Evolutionary conservation across 2,888 invertebrate genomes (phyloP).

Genomic region (Amphipoea oculea): DNA sequence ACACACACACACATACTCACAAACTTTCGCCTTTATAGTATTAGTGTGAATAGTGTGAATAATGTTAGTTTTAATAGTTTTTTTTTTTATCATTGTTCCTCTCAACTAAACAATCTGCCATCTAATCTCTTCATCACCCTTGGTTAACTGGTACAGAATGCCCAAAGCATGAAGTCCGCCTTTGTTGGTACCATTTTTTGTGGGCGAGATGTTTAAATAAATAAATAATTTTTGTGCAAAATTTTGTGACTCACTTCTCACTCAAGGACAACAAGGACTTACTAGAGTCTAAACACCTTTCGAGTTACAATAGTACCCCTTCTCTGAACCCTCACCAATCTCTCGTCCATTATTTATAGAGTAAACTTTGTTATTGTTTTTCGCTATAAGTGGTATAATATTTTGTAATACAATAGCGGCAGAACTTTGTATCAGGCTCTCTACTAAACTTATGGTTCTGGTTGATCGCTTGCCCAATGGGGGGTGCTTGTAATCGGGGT

Average conservation of each 20-base stretch:
- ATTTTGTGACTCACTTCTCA: neutral
- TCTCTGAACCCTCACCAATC: conserved; percentile 70
- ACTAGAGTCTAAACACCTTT: neutral
- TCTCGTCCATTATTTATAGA: conserved; percentile 84
- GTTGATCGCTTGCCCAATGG: conserved; percentile 62
- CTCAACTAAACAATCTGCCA: too few species aligned
- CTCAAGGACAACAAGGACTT: neutral
- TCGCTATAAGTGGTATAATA: conserved; percentile 76
- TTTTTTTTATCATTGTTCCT: too few species aligned
- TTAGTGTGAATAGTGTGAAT: too few species aligned
- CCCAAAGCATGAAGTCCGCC: too few species aligned
- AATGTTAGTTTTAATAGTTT: too few species aligned
- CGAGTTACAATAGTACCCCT: conserved; percentile 66
- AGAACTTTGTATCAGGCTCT: conserved; percentile 61
- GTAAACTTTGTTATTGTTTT: conserved; percentile 84
- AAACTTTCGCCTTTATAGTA: too few species aligned
- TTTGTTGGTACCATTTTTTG: too few species aligned
- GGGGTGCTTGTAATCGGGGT: conserved; percentile 8
- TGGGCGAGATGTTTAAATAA: too few species aligned
- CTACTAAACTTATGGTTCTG: conserved; percentile 62
- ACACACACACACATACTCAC: too few species aligned
- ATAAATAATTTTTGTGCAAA: too few species aligned
- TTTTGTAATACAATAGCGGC: conserved; percentile 73
- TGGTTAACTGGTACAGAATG: too few species aligned
- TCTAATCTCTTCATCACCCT: too few species aligned